phyloP scores from a whole-genome alignment of 2,888 invertebrate genomes.

The Pseudanteris insignis region DNA sequence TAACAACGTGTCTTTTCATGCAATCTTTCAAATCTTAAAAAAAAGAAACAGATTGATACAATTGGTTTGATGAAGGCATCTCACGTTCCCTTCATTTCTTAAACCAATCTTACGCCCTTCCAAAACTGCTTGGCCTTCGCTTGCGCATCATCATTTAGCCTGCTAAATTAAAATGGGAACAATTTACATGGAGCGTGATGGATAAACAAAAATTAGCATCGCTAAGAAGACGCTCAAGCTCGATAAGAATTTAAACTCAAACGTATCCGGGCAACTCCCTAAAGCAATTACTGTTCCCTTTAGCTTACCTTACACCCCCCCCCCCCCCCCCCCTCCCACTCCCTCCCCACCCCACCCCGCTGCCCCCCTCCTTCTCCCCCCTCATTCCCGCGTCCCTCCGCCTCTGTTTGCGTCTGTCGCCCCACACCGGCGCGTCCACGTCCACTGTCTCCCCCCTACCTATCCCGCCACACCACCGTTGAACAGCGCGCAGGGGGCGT shows the following conservation, averaged over 20 bases:
- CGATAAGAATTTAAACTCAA: slow-evolving; percentile 19
- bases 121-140: background rate
- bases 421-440: too few species aligned
- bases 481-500: too few species aligned
- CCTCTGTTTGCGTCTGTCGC: too few species aligned
- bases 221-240: slow-evolving; percentile 7
- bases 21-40: background rate
- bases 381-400: too few species aligned
- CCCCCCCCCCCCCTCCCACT: too few species aligned
- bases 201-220: slow-evolving; percentile 29
- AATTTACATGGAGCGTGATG: slow-evolving; percentile 9
- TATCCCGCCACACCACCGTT: too few species aligned
- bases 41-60: background rate
- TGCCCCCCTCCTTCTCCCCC: too few species aligned
- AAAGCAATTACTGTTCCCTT: slow-evolving; percentile 19
- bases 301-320: too few species aligned
- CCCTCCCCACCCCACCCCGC: slow-evolving; percentile 1
- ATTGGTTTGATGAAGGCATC: background rate
- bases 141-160: background rate
- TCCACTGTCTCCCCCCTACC: too few species aligned
- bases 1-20: too few species aligned
- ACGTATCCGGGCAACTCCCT: slow-evolving; percentile 30
- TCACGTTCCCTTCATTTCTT: background rate
- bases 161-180: slow-evolving; percentile 10
- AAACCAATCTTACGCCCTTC: background rate